These are phyloP conservation scores for Bursaphelenchus okinawaensis DNA, from an alignment of 2,888 invertebrate genomes.

Conservation along the genomic window DNA sequence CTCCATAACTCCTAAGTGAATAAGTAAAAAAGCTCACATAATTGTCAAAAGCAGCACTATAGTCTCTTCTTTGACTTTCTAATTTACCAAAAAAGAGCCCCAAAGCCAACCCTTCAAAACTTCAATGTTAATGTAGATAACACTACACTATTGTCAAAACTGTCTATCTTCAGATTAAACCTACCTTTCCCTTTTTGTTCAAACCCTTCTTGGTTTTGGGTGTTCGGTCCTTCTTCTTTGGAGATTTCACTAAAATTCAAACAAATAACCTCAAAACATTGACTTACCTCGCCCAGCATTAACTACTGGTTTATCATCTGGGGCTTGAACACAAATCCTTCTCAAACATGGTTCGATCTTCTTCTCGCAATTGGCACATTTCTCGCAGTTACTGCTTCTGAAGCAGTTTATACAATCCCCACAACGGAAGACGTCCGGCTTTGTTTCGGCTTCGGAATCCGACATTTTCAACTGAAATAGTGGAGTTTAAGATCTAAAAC, in stretches of 20 bases:
- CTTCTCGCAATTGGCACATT: slow-evolving; percentile 13
- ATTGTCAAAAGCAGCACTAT: no score
- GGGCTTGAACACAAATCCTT: slow-evolving; percentile 25
- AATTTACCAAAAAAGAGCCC: background rate
- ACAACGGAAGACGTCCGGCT: background rate
- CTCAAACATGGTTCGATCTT: slow-evolving; percentile 19
- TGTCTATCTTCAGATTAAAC: no score
- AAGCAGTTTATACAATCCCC: slow-evolving; percentile 14
- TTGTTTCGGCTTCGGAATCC: background rate
- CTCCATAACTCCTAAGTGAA: no score
- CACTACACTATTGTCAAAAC: no score
- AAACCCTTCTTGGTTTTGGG: background rate
- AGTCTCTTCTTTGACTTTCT: no score
- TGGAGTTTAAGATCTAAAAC: background rate
- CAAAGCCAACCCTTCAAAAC: no score
- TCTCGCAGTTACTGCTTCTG: slow-evolving; percentile 12
- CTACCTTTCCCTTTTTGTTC: background rate
- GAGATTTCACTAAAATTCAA: background rate
- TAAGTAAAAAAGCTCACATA: no score
- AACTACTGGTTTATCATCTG: background rate
- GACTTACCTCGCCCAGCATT: background rate
- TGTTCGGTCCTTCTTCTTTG: background rate
- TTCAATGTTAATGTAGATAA: no score
- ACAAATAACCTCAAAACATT: background rate
- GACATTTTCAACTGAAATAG: no score